A percentile compares a stretch with the other conserved stretches of the same genome.
These are phyloP conservation scores for Chrysogorgia sp. DNA, from an alignment of 92 coral and sea anemone species.

Conservation along the genomic window DNA sequence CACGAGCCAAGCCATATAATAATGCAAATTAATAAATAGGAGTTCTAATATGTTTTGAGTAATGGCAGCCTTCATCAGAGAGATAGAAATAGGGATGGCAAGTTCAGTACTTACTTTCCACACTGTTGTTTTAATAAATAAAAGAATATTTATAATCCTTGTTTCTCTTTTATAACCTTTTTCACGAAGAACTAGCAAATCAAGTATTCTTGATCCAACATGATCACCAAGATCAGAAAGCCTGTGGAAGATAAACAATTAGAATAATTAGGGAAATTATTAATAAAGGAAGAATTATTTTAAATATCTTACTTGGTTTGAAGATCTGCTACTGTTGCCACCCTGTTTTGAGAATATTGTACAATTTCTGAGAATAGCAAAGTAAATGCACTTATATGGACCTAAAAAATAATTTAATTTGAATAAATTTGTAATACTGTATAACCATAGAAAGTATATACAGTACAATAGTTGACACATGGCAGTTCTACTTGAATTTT, in stretches of 20 bases:
- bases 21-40: no score
- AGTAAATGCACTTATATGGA: conserved; percentile 88
- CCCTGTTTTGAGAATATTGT: conserved; percentile 97
- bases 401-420: no score
- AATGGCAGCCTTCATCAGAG: no score
- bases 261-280: background rate
- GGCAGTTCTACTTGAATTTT: no score
- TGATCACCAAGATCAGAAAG: conserved; percentile 93
- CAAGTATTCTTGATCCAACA: conserved; percentile 92
- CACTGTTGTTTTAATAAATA: conserved; percentile 90
- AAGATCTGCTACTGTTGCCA: conserved; percentile 93
- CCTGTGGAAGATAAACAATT: conserved; percentile 46
- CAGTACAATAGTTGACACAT: no score
- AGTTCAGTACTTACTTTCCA: conserved; percentile 75
- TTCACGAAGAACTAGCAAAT: conserved; percentile 90
- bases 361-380: conserved; percentile 96
- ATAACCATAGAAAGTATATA: no score
- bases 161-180: conserved; percentile 90
- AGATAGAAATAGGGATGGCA: no score
- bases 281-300: background rate
- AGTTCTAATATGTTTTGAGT: no score
- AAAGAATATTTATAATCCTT: conserved; percentile 85
- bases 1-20: no score
- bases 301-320: conserved; percentile 89
- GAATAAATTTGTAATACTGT: no score